Conservation (phyloP, 2,797 vertebrate species). For the Phoebastria nigripes region DNA sequence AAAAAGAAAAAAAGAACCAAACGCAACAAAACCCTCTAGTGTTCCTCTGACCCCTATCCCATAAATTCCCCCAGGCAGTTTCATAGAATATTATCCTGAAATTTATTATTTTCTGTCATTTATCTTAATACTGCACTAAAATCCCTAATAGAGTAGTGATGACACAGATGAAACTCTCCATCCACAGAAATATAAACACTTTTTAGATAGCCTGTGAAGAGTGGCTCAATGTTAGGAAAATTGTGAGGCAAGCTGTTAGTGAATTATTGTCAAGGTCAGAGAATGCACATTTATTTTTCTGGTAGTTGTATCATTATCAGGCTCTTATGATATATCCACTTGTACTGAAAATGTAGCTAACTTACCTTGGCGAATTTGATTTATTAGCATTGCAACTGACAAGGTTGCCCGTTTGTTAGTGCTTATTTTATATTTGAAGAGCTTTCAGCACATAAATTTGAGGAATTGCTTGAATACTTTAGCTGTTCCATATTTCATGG, state of each 20-base stretch:
- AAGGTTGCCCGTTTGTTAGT: conserved; percentile 78
- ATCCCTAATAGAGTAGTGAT: background rate
- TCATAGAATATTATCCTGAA: background rate
- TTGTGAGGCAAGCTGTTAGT: conserved; percentile 59
- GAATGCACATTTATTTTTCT: conserved; percentile 72
- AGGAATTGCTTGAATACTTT: conserved; percentile 72
- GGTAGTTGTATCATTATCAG: conserved; percentile 74
- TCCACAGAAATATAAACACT: conserved; percentile 21
- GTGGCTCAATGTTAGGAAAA: conserved; percentile 59
- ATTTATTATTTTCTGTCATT: background rate
- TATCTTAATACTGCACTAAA: background rate
- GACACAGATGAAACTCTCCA: conserved; percentile 4
- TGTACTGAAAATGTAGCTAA: conserved; percentile 72
- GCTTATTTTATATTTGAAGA: conserved; percentile 79
- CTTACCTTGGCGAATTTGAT: conserved; percentile 79
- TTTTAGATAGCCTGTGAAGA: conserved; percentile 28
- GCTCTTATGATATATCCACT: conserved; percentile 74
- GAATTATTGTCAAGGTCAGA: conserved; percentile 78
- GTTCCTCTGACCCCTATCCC: background rate
- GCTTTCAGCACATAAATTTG: conserved; percentile 76
- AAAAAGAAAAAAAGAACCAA: background rate
- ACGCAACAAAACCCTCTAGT: background rate
- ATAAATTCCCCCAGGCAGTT: background rate
- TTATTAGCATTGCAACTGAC: conserved; percentile 74
- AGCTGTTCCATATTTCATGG: conserved; percentile 71